phyloP scores from a whole-genome alignment of 2,113 vertebrate genomes.

The Alethe castanea region DNA sequence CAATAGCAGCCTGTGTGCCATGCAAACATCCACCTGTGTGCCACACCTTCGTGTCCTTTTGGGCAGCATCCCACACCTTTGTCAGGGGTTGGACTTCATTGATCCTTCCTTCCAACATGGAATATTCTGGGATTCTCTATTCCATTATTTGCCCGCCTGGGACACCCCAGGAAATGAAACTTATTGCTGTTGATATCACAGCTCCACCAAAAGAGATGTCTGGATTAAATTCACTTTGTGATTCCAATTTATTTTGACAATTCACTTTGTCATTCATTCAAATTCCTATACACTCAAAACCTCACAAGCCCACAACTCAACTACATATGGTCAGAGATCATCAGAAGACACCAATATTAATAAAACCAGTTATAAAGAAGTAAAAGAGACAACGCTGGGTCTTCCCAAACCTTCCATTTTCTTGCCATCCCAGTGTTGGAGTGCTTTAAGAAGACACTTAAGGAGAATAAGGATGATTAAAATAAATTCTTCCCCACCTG shows the following conservation, averaged over 20 bases:
- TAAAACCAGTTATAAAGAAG: background rate
- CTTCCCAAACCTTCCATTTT: background rate
- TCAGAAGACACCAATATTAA: background rate
- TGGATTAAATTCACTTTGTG: background rate
- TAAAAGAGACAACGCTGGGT: background rate
- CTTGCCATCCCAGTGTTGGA: background rate
- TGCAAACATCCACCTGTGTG: background rate
- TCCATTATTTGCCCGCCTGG: background rate
- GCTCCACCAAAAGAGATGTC: background rate
- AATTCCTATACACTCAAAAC: background rate
- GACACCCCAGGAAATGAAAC: background rate
- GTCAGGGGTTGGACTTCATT: rapidly evolving
- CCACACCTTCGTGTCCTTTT: background rate
- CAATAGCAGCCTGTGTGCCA: background rate
- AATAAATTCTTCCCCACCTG: background rate
- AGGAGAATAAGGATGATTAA: background rate
- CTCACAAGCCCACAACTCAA: background rate
- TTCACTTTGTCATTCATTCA: background rate
- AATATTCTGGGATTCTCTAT: background rate
- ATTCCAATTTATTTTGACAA: too few species aligned
- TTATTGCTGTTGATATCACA: background rate
- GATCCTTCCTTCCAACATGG: background rate
- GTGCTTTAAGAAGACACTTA: background rate
- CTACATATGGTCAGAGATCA: background rate
- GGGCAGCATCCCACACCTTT: background rate